Evolutionary conservation across 2,797 vertebrate genomes (phyloP).

Genomic region (Gobio occitaniae): DNA sequence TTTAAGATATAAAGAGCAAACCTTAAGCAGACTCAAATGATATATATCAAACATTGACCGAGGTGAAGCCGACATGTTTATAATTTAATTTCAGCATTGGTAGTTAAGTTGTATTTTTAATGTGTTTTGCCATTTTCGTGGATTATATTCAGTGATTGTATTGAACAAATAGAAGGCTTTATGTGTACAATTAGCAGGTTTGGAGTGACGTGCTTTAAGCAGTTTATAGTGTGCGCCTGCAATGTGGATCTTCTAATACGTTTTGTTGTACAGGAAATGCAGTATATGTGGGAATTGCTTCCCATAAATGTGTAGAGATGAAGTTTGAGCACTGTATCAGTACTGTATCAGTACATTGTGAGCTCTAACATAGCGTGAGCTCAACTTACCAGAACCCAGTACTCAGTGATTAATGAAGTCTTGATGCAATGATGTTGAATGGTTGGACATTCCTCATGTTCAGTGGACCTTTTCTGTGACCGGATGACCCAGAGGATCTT

Average conservation of each 20-base stretch:
- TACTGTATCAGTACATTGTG: constrained; percentile 58
- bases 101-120: constrained; percentile 12
- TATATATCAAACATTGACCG: neutral
- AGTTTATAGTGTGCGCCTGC: constrained; percentile 28
- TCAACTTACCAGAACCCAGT: constrained; percentile 49
- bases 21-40: neutral
- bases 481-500: constrained; percentile 26
- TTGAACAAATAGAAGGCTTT: constrained; percentile 50
- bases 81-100: constrained; percentile 35
- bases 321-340: constrained; percentile 45
- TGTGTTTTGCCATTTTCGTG: constrained; percentile 31
- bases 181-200: constrained; percentile 48
- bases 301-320: constrained; percentile 41
- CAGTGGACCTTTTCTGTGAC: constrained; percentile 24
- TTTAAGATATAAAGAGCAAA: neutral
- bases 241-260: constrained; percentile 36
- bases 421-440: constrained; percentile 36
- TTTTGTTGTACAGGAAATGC: constrained; percentile 48
- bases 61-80: constrained; percentile 32
- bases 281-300: constrained; percentile 49
- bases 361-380: constrained; percentile 19
- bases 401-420: constrained; percentile 42
- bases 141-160: constrained; percentile 44
- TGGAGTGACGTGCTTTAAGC: constrained; percentile 45
- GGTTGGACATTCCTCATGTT: constrained; percentile 39